Conservation (phyloP, 2,888 invertebrate species). For the Eueremaeus valkanovi region DNA sequence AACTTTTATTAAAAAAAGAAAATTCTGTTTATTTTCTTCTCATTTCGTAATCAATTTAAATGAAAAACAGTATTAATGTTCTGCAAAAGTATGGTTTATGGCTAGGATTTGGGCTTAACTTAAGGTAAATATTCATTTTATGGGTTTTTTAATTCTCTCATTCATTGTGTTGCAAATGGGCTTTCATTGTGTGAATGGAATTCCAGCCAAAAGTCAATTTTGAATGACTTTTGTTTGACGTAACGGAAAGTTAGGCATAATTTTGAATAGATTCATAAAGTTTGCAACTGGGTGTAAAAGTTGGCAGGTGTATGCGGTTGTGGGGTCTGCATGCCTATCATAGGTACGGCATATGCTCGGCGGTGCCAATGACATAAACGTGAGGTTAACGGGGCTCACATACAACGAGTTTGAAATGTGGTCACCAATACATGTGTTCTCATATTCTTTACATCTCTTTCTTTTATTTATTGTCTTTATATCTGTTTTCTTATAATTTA, state of each 20-base stretch:
- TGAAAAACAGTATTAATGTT: not conserved
- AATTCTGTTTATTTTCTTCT: too few relatives aligned
- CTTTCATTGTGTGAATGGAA: not conserved
- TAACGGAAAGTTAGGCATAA: not conserved
- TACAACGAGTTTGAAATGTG: too few relatives aligned
- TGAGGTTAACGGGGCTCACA: not conserved
- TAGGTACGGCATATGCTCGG: too few relatives aligned
- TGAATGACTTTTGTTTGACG: slow-evolving; percentile 13
- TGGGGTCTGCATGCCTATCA: not conserved
- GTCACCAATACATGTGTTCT: too few relatives aligned
- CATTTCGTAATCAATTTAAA: too few relatives aligned
- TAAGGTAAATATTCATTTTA: not conserved
- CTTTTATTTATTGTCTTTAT: too few relatives aligned
- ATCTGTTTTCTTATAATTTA: too few relatives aligned
- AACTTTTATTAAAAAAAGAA: too few relatives aligned
- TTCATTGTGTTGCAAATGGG: not conserved
- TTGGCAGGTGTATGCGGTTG: slow-evolving; percentile 1
- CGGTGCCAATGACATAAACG: not conserved
- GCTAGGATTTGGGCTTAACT: not conserved
- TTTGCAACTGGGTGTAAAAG: not conserved
- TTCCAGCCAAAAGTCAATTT: not conserved
- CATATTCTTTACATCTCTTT: too few relatives aligned
- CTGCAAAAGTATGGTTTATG: not conserved
- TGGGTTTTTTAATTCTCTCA: too few relatives aligned
- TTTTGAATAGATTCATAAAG: not conserved